Conservation (phyloP, 1,140 invertebrate species). For the Cotesia vestalis region DNA sequence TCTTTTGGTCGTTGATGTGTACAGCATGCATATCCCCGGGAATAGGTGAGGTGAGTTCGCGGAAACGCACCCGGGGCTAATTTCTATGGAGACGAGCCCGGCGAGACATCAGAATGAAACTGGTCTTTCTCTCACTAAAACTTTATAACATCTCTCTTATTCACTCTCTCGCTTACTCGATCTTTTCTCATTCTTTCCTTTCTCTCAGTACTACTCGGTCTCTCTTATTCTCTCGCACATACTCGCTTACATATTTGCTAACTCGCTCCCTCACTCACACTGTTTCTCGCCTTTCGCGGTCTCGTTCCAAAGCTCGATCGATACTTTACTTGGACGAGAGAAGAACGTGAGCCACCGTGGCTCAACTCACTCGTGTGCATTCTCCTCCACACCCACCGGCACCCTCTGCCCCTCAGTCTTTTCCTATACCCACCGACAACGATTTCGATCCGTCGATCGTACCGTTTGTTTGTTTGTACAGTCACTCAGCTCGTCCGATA, state of each 20-base stretch:
- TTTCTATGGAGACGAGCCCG: conserved; percentile 41
- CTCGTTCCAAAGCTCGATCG: not conserved
- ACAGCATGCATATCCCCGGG: conserved; percentile 28
- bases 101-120: conserved; percentile 38
- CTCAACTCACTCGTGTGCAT: conserved; percentile 12
- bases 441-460: conserved; percentile 24
- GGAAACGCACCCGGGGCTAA: conserved; percentile 41
- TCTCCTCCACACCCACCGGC: conserved; percentile 9
- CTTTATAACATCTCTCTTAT: conserved; percentile 11
- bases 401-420: not conserved
- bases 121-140: conserved; percentile 10
- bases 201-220: not conserved
- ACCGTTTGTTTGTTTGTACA: not conserved
- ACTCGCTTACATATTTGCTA: not conserved
- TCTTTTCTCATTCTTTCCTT: not conserved
- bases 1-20: conserved; percentile 16
- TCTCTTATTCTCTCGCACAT: not conserved
- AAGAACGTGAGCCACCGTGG: conserved; percentile 6
- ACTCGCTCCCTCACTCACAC: too few species aligned
- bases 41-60: conserved; percentile 34
- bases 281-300: not conserved
- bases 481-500: not conserved
- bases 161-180: conserved; percentile 4
- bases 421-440: not conserved
- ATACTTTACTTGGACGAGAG: conserved; percentile 20